Conservation (phyloP, 2,797 vertebrate species). For the Chelonia mydas region DNA sequence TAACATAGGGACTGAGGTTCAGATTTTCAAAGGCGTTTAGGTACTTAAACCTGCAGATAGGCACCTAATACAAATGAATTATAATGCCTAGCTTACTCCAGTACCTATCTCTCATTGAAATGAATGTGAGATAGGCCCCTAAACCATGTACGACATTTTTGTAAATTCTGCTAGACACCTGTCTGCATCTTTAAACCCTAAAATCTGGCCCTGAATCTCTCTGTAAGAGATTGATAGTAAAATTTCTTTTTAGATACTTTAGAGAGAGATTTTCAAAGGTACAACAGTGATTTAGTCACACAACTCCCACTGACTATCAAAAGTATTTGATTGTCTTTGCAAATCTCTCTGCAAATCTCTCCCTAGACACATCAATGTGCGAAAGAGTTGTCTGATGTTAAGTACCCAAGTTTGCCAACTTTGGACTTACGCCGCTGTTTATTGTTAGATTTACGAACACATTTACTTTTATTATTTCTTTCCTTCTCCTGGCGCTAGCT, state of each 20-base stretch:
- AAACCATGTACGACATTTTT: no score
- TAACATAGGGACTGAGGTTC: background rate
- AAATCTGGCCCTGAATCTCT: background rate
- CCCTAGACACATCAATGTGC: background rate
- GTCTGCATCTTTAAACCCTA: background rate
- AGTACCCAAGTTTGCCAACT: background rate
- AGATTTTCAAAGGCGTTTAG: background rate
- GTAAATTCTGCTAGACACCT: no score
- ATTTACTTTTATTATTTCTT: background rate
- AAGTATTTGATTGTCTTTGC: background rate
- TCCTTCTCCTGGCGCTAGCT: background rate
- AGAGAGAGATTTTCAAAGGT: background rate
- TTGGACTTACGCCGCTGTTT: background rate
- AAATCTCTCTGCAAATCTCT: background rate
- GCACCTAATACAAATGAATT: background rate
- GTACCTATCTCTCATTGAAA: background rate
- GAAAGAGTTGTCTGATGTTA: background rate
- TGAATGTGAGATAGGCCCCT: background rate
- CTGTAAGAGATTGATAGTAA: background rate
- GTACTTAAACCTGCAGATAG: background rate
- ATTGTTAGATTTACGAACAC: background rate
- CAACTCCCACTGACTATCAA: background rate
- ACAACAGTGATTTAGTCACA: background rate
- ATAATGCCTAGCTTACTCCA: background rate
- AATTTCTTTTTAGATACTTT: background rate